Conservation (phyloP, 2,113 vertebrate genomes). For the Bucco capensis region DNA sequence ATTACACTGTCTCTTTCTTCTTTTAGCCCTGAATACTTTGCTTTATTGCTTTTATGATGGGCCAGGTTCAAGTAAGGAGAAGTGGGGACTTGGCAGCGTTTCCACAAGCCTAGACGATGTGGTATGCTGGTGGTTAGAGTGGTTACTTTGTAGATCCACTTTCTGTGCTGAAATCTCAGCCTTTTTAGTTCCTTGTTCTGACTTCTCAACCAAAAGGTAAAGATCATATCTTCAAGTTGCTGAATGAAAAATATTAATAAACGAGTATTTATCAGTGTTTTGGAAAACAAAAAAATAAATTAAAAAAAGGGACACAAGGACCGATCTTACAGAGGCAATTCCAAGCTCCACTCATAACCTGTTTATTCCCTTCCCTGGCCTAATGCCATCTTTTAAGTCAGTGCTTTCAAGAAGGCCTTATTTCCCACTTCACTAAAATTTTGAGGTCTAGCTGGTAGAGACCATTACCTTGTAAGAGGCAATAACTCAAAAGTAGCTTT, state of each 20-base stretch:
- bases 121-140: neutral
- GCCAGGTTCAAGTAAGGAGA: neutral
- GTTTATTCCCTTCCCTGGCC: neutral
- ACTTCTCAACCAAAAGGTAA: neutral
- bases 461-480: neutral
- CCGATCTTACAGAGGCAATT: neutral
- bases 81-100: fast-evolving
- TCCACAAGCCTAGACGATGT: fast-evolving
- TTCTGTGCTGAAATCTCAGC: neutral
- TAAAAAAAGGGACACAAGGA: neutral
- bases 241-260: neutral
- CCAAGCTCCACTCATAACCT: neutral
- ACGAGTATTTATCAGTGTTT: neutral
- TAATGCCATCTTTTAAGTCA: neutral
- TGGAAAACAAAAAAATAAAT: no score
- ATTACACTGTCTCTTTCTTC: neutral
- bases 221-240: neutral
- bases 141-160: neutral
- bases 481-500: neutral
- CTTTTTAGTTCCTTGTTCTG: neutral
- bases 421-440: neutral
- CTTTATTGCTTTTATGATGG: neutral
- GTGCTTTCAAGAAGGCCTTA: neutral
- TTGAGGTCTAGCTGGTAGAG: neutral
- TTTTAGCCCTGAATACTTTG: neutral